Base-by-base conservation (phyloP, 2,888 invertebrate species). In the Zygogramma bicolorata region DNA sequence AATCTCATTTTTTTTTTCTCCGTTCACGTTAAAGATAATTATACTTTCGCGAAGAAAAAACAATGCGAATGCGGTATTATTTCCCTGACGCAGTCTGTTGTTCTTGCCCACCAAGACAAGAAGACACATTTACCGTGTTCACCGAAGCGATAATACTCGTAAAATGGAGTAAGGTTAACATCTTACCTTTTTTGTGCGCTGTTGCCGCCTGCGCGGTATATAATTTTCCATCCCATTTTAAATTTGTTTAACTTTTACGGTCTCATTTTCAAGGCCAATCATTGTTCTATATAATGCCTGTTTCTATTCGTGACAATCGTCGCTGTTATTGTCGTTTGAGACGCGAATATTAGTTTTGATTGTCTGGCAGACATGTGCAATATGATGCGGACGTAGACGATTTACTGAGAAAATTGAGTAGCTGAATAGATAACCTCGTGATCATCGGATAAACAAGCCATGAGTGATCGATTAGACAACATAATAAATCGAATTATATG, bases 141-240 rank as follows among this genome's bases (percentile, higher is more conserved):
- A 69, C n/a, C 66, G 57, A 31, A 74, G 68, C 71, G 71, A 66
- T 46, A 69, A 68, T 58, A 53, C 29, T 46, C 31, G 31, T 62
- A 68, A 70, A 71, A 70, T 74, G 68, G 70, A 71, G 70, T 71
- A 70, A 70, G 74, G 68, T 68, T 74, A 70, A 65, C 68, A 57
- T 68, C 65, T 68, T 62, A 57, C 66, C 58, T 68, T 62, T 53
- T 68, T 60, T 25, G 34, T 59, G 38, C 68, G 20, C 7, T 18
- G 68, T 65, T 65, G 68, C 66, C 71, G 57, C 42, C 46, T 46
- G 20, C 46, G 15, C 7, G 53, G 53, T 53, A 27, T 53, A 53
- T 27, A 53, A 53, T 53, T 53, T 53, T 53, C 53, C 20, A 40
- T 42, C 22, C 49, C 34, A 59, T 49, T 40, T 49, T 46, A 42